Base-by-base conservation (phyloP, 2,113 vertebrate genomes). In the Tringa solitaria region DNA sequence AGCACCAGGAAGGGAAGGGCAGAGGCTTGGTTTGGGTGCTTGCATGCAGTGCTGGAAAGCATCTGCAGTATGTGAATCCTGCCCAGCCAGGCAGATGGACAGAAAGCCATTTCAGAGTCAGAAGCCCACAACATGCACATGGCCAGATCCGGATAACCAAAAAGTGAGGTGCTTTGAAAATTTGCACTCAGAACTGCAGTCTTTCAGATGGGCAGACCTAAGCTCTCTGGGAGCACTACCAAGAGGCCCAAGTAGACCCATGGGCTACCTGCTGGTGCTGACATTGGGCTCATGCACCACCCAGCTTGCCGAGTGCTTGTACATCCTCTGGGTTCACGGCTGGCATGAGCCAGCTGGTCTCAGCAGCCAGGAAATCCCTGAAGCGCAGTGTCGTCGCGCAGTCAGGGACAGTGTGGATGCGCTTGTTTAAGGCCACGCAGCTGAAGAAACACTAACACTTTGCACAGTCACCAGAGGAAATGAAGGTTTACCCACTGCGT, bases 41-140 rank as follows among this genome's bases (percentile, higher is more conserved):
- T 56, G 16, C 32, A 14, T 3, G 7, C 27, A 43, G 27, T 4
- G 26, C 28, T 65, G 50, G 50, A 46, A 64, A 60, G 35, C 35
- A 7, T 4, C 39, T 24, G 35, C 37, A 35, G 10, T 5, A 15
- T 0, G 0, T 10, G 45, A 90, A n/a, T 7, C 18, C 4, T 9
- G 46, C 30, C 37, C 41, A 57, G 68, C 3, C 59, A 50, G 53
- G 16, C n/a, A 64, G 27, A 59, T 1, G 7, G 27, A 45, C 28
- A 68, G 2, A 2, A 53, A 33, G 27, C 6, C 22, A 19, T 32
- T 10, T 35, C 41, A 35, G 22, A 70, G 32, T 7, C 69, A 56
- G 80, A 32, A 37, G 28, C 54, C 59, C 15, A 23, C 24, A 46
- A 53, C 74, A 30, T 0, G 12, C 33, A 6, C 1, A 4, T 7